A percentile compares a stretch with the other conserved stretches of the same genome.
Evolutionary conservation across 2,113 vertebrate species (phyloP).

Genomic region (Lota lota): DNA sequence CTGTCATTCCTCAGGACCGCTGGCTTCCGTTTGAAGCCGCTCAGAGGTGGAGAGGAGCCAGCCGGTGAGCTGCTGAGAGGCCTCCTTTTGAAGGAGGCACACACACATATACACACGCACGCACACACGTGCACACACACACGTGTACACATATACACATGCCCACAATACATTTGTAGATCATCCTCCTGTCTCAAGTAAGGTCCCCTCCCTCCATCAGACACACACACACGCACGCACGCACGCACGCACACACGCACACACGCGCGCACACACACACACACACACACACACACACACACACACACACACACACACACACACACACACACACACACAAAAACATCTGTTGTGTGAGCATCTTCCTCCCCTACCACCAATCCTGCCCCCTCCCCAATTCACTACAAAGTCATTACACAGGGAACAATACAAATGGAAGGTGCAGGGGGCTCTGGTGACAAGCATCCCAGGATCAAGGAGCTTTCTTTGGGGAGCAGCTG

Average conservation of each 20-base stretch:
- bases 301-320: constrained; percentile 1
- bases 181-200: too few relatives aligned
- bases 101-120: too few relatives aligned
- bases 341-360: constrained; percentile 24
- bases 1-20: constrained; percentile 35
- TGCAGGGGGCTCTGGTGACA: constrained; percentile 49
- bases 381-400: constrained; percentile 15
- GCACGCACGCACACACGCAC: too few relatives aligned
- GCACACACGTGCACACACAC: too few relatives aligned
- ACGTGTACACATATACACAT: neutral
- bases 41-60: constrained; percentile 42
- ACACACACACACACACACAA: too few relatives aligned
- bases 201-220: too few relatives aligned
- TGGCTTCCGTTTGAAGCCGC: constrained; percentile 35
- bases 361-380: constrained; percentile 24
- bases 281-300: constrained; percentile 3
- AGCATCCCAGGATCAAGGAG: constrained; percentile 46
- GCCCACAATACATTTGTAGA: too few relatives aligned
- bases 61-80: constrained; percentile 30
- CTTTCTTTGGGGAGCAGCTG: constrained; percentile 54
- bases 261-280: too few relatives aligned
- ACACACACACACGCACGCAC: too few relatives aligned
- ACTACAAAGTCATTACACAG: constrained; percentile 49
- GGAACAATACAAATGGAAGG: constrained; percentile 45
- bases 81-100: constrained; percentile 9